These are phyloP conservation scores for Drosophila burlai DNA, from an alignment of 1,140 invertebrate genomes.

Conservation along the genomic window DNA sequence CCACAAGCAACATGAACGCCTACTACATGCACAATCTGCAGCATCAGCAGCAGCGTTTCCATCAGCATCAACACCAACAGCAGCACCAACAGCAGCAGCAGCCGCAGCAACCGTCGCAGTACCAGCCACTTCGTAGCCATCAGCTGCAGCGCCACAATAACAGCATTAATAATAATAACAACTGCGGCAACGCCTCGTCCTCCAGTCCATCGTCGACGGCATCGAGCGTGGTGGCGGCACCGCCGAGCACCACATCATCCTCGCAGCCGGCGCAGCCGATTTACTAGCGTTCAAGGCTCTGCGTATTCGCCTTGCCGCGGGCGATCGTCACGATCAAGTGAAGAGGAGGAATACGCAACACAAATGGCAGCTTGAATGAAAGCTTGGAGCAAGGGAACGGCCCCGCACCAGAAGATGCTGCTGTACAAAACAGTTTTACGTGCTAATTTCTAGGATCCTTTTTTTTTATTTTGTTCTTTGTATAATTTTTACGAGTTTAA, in stretches of 20 bases:
- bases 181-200: conserved; percentile 69
- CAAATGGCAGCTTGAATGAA: conserved; percentile 21
- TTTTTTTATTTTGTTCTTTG: conserved; percentile 54
- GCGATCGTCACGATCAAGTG: conserved; percentile 69
- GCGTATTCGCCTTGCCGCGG: conserved; percentile 76
- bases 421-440: conserved; percentile 49
- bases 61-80: conserved; percentile 65
- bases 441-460: conserved; percentile 63
- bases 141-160: conserved; percentile 67
- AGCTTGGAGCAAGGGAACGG: neutral
- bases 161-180: conserved; percentile 62
- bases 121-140: conserved; percentile 59
- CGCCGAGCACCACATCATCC: conserved; percentile 38
- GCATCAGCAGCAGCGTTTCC: conserved; percentile 61
- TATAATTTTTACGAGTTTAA: conserved; percentile 58
- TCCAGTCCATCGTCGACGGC: conserved; percentile 71
- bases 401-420: conserved; percentile 34
- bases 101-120: conserved; percentile 49
- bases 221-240: conserved; percentile 65
- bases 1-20: conserved; percentile 70
- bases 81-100: conserved; percentile 49
- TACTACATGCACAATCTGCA: conserved; percentile 77
- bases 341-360: conserved; percentile 55
- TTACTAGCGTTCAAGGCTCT: conserved; percentile 78
- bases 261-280: conserved; percentile 67